A percentile compares a stretch with the other conserved stretches of the same genome.
Evolutionary conservation across 2,797 vertebrate species (phyloP).

Genomic region (Amazona finschi): DNA sequence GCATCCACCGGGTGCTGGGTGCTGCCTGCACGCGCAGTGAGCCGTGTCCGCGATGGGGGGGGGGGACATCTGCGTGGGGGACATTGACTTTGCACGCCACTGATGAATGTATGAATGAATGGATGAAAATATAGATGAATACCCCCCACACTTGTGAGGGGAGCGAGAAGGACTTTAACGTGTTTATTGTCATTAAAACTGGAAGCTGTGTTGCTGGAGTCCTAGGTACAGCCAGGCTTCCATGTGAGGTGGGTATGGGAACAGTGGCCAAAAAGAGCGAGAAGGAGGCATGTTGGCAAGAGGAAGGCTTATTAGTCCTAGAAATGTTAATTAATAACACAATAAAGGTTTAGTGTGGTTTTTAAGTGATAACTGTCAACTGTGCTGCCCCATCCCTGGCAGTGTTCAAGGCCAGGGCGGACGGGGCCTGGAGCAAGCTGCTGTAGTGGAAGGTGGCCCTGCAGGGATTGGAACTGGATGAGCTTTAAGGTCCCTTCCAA

Average conservation of each 20-base stretch:
- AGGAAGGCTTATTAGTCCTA: background rate
- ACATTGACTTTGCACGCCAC: background rate
- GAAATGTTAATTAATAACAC: background rate
- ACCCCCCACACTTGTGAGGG: background rate
- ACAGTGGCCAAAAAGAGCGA: background rate
- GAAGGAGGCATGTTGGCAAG: background rate
- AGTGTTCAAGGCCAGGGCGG: background rate
- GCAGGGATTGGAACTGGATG: too few species aligned
- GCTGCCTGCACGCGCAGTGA: background rate
- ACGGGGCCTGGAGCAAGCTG: background rate
- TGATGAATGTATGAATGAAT: too few species aligned
- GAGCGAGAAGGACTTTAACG: background rate
- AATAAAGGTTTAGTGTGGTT: background rate
- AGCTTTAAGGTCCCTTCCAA: background rate
- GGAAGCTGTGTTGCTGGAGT: background rate
- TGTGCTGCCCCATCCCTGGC: background rate
- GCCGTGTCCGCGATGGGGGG: background rate
- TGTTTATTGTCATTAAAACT: background rate
- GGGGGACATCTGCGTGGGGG: too few species aligned
- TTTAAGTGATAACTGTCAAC: background rate
- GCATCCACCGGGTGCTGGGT: background rate
- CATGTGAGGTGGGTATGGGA: background rate
- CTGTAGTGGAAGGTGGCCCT: too few species aligned
- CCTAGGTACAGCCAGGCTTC: background rate
- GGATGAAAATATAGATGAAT: too few species aligned